Base-by-base conservation (phyloP, 2,888 invertebrate genomes). In the Smittia aterrima region DNA sequence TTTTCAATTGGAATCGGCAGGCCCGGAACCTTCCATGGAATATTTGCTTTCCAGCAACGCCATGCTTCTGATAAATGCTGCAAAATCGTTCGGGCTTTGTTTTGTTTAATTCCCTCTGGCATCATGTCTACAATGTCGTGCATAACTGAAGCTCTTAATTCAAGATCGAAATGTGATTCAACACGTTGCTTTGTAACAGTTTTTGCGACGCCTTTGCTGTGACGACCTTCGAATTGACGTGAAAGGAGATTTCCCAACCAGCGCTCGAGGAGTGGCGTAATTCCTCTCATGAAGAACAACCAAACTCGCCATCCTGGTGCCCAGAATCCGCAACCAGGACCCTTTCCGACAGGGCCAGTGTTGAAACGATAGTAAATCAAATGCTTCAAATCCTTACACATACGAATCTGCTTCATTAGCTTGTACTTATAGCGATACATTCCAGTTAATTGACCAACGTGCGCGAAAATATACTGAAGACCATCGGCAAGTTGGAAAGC, bases 41-140 rank as follows among this genome's bases (percentile, higher is more conserved):
- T 99, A 82, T 99, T 98, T 0, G 99, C 99, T 82, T 99, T 99
- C 99, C 99, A 99, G 83, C 98, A 99, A 75, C 99, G 85, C 99
- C 99, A 99, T 0, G 99, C 99, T 83, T 99, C 99, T 32, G 96
- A 97, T 76, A 99, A 85, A 86, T 99, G 99, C 81, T 99, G 99
- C 78, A 99, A 86, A 78, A 99, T 99, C 1, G 98, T 98, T 78
- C 98, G 88, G 0, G 99, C 99, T 83, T 99, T 99, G 84, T 99
- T 99, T 84, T 99, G 99, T 81, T 99, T 99, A 81, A 99, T 99
- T 77, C 99, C 99, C 83, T 99, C 99, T 0, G 99, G 99, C 99
- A 99, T 99, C 99, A 99, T 99, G 80, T 99, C 99, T n/a, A 99
- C 92, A 77, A 99, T 99, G 81, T 99, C 99, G 85, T 92, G 91